Conservation (phyloP, 2,888 invertebrate genomes). For the Nomada fabriciana region DNA sequence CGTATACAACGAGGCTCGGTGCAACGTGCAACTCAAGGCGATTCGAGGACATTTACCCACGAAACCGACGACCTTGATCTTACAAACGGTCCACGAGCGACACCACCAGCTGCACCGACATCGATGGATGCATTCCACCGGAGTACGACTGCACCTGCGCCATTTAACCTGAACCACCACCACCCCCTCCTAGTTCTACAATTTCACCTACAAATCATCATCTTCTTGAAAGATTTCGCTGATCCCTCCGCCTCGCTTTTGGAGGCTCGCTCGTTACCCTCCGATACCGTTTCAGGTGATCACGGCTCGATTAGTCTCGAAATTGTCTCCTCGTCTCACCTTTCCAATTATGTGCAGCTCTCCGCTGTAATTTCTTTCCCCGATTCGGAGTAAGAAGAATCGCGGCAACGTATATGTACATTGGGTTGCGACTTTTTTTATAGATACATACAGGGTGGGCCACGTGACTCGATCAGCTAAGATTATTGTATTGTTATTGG, state of each 20-base stretch:
- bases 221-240: slow-evolving; percentile 13
- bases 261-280: background rate
- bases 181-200: background rate
- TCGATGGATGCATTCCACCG: slow-evolving; percentile 43
- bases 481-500: no score
- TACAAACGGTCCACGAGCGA: slow-evolving; percentile 74
- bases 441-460: no score
- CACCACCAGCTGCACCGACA: slow-evolving; percentile 64
- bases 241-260: background rate
- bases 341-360: background rate
- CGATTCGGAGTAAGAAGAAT: no score
- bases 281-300: slow-evolving; percentile 1
- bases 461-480: no score
- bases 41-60: slow-evolving; percentile 78
- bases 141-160: slow-evolving; percentile 53
- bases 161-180: slow-evolving; percentile 4
- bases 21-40: slow-evolving; percentile 69
- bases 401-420: no score
- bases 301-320: slow-evolving; percentile 2
- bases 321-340: background rate
- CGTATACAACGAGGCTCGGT: slow-evolving; percentile 41
- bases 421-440: no score
- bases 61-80: slow-evolving; percentile 78
- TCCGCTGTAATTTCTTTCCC: no score
- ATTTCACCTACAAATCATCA: background rate